Evolutionary conservation across 2,888 invertebrate genomes (phyloP), one percentile per base, ranked within the genome.

Genomic region (Heliconius hortense): DNA sequence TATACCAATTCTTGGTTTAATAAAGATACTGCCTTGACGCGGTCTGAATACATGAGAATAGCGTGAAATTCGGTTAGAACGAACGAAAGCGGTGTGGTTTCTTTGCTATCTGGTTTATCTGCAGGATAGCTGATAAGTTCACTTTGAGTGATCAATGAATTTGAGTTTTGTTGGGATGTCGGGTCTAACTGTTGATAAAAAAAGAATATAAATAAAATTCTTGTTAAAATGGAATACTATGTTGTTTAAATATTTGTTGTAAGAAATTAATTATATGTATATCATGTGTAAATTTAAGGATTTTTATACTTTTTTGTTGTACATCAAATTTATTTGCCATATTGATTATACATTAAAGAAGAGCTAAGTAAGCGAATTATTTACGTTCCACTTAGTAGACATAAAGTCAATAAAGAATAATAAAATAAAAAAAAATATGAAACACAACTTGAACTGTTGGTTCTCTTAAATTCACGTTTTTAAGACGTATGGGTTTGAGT

Each of bases 31-130:
- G 97, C 98, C 87, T 97, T 97, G 1, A 98, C 96, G 79, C 96
- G 96, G 88, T 98, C 97, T 0, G 95, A 92, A 87, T 97, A 98
- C 81, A 98, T 96, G 18, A 98, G 93, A 3, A 99, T 89, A 0
- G 97, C 96, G 89, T 99, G 99, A 90, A 98, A 99, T 88, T 98
- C 97, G 0, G 98, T 98, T 72, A 98, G 91, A 2, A 97, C 96
- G 84, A 98, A 96, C 0, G 97, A 95, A 60, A 97, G 91, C 0
- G 98, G 97, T 1, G 94, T 91, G 5, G 88, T 87, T 26, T 91
- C 87, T 77, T 89, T 94, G 48, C 92, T 89, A 81, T 88, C 93
- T 80, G 84, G 81, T 77, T 81, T 81, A 15, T 87, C 87, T 2
- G 82, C 76, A 1, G 94, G 94, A 78, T 93, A 94, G 79, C 86